A percentile compares a stretch with the other conserved stretches of the same genome.
Conservation (phyloP, 2,888 invertebrate genomes). For the Drosophila mimetica region DNA sequence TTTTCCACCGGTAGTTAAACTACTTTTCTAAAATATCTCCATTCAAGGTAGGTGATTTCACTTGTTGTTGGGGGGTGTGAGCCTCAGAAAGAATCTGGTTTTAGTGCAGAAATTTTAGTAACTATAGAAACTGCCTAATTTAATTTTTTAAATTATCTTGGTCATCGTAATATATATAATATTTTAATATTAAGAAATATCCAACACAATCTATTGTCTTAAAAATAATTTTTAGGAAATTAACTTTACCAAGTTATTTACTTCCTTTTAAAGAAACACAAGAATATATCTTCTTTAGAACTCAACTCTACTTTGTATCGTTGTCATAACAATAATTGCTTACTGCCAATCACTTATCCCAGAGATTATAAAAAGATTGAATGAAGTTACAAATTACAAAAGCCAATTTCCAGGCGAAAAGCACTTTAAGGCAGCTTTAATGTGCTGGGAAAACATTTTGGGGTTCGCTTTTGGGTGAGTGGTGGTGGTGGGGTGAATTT, state of each 20-base stretch:
- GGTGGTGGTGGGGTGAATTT: background rate
- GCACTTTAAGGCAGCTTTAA: constrained; percentile 32
- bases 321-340: constrained; percentile 20
- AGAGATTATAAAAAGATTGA: constrained; percentile 11
- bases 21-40: constrained; percentile 1
- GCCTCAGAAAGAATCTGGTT: background rate
- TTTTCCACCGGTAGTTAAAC: background rate
- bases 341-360: constrained; percentile 34
- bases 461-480: background rate
- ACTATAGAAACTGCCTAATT: background rate
- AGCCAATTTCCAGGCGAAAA: constrained; percentile 5
- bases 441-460: background rate
- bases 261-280: no score
- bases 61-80: background rate
- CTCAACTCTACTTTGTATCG: background rate
- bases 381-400: constrained; percentile 14
- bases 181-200: no score
- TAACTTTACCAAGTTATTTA: no score
- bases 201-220: no score
- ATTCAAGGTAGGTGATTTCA: background rate
- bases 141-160: no score
- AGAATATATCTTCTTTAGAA: no score
- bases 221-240: no score
- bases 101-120: background rate
- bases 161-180: no score